Evolutionary conservation across 2,888 invertebrate genomes (phyloP), one percentile per base, ranked within the genome.

Genomic region (Neoascia interrupta): DNA sequence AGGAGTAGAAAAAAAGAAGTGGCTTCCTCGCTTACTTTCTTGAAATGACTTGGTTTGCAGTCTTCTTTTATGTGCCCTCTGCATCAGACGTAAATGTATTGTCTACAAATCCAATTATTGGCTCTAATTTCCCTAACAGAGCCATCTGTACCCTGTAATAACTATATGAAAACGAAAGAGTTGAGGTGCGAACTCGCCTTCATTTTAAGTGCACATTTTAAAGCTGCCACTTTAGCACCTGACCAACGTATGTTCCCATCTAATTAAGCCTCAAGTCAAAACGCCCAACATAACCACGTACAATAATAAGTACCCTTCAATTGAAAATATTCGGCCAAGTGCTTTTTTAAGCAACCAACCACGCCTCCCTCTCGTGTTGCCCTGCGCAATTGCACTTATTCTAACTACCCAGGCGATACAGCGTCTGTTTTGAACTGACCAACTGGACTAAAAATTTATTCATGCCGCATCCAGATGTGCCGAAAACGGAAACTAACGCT

Each of bases 401-500:
- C 76, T 76, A 76, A 76, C 43, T 51, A 19, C 45, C 21, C 54
- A 15, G 47, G 45, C n/a, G n/a, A n/a, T 36, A 15, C 16, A 60
- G 41, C 11, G 19, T 16, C 6, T 34, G 10, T 43, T n/a, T n/a
- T 13, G 28, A 13, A 23, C 11, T 43, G 54, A 53, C 39, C 76
- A 76, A 76, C 70, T 76, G 76, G 58, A 37, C 70, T 60, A 11
- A 56, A 3, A 64, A 64, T 64, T 43, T 72, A 56, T 64, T 64
- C 72, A 28, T 26, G 61, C 36, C 21, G 28, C n/a, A n/a, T 54
- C 73, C 79, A 79, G 79, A 79, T 79, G 79, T 72, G 69, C 41
- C 63, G 8, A 72, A 56, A 51, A 41, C 16, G 26, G 19, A 37
- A 58, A 70, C 76, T 64, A 70, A 64, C 47, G 58, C 51, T 6